Evolutionary conservation across 2,888 invertebrate genomes (phyloP), one percentile per base, ranked within the genome.

Genomic region (Rapana venosa): DNA sequence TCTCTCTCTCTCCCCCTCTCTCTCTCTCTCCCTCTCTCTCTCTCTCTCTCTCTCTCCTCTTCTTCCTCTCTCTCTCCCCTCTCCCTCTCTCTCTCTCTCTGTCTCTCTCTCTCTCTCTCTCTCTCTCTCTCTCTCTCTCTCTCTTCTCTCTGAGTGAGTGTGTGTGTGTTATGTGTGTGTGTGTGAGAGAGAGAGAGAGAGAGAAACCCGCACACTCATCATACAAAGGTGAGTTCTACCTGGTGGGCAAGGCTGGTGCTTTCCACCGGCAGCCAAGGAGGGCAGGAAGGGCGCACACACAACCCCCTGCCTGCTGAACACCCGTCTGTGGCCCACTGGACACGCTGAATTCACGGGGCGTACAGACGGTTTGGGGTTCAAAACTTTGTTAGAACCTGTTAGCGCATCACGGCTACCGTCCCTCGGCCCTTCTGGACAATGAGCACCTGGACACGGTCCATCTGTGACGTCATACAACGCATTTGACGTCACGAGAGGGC

Each of bases 221-320:
- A 22, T 22, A 13, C 2, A 17, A 30, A 2, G 8, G 32, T 26
- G 13, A 0, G 8, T 11, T 13, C 17, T 84, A 84, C 84, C 84
- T 84, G 56, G 56, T 17, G 1, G 15, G 58, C 84, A 84, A 17
- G n/a, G 17, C 56, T 58, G 84, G 56, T 30, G 30, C n/a, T 6
- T 5, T 0, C 17, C 30, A 6, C 17, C 17, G 58, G 15, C 30
- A 5, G 6, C 58, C 17, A 84, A 56, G 5, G 56, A 58, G 1
- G 84, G 13, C 26, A 30, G 20, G 84, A 84, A 47, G 5, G 84
- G 84, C 30, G 58, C 36, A 58, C 84, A 84, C 58, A 84, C 84
- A 30, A 84, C 30, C 30, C 22, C 20, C 58, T 30, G 56, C 30
- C 5, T 15, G 15, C 84, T n/a, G 36, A 84, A 84, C 30, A 47